Percentiles rank a stretch among this genome's conserved stretches.
Evolutionary conservation across 2,113 vertebrate species (phyloP).

Genomic region (Gallinago media): DNA sequence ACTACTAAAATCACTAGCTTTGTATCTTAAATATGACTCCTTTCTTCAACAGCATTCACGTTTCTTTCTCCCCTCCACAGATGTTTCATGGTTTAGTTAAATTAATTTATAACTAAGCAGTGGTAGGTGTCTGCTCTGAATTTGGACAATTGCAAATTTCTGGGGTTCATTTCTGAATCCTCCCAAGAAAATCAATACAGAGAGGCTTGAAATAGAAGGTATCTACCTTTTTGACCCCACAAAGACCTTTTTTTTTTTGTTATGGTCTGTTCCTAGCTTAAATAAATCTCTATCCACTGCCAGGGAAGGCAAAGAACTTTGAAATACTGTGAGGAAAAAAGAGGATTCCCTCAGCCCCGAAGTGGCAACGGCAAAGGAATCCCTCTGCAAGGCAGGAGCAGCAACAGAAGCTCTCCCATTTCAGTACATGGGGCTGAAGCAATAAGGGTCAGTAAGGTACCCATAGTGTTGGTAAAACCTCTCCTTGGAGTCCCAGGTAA

Average conservation of each 20-base stretch:
- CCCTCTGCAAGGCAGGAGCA: not conserved
- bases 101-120: not conserved
- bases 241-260: not conserved
- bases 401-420: not conserved
- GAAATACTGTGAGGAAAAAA: not conserved
- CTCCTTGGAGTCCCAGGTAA: not conserved
- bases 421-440: accelerated
- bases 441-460: not conserved
- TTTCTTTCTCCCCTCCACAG: not conserved
- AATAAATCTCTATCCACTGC: not conserved
- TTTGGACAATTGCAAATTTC: not conserved
- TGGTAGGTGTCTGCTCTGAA: not conserved
- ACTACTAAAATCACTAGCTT: not conserved
- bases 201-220: not conserved
- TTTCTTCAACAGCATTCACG: not conserved
- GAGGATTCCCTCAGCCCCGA: not conserved
- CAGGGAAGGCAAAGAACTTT: not conserved
- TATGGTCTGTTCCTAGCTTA: not conserved
- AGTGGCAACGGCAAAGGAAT: not conserved
- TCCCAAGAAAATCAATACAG: not conserved
- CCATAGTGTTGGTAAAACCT: not conserved
- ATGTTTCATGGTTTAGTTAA: not conserved
- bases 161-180: not conserved
- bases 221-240: not conserved
- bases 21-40: not conserved